Evolutionary conservation across 1,140 invertebrate genomes (phyloP).

Genomic region (Caerostris extrusa): DNA sequence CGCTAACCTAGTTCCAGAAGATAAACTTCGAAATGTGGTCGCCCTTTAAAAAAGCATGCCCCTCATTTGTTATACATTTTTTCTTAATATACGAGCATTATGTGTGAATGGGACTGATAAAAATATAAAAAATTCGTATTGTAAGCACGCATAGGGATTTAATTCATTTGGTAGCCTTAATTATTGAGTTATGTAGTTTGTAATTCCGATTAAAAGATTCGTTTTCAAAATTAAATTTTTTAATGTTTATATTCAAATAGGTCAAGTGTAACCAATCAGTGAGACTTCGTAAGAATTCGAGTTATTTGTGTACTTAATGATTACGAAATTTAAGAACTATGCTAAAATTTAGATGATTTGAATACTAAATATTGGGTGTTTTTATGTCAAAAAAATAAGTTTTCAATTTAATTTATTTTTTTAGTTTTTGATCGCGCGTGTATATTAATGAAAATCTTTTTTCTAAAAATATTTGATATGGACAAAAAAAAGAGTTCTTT

Average conservation of each 20-base stretch:
- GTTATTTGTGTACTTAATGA: neutral
- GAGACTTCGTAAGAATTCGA: neutral
- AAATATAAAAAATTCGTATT: neutral
- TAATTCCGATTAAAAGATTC: neutral
- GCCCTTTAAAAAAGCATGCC: neutral
- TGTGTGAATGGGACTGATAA: neutral
- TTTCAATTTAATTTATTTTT: too few relatives aligned
- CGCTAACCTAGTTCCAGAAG: constrained; percentile 6
- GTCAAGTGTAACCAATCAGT: neutral
- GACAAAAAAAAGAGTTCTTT: too few relatives aligned
- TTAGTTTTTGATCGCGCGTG: too few relatives aligned
- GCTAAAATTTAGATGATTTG: neutral
- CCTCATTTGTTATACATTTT: neutral
- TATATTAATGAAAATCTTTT: too few relatives aligned
- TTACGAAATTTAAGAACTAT: neutral
- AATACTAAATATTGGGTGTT: too few relatives aligned
- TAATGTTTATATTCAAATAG: neutral
- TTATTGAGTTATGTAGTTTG: neutral
- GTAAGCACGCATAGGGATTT: neutral
- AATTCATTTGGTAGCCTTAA: neutral
- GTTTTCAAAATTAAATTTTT: neutral
- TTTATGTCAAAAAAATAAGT: too few relatives aligned
- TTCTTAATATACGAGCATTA: neutral
- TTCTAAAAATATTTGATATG: too few relatives aligned
- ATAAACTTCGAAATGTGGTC: neutral